Conservation (phyloP, 1,140 invertebrate species). For the honey bee (Apis mellifera) region DNA sequence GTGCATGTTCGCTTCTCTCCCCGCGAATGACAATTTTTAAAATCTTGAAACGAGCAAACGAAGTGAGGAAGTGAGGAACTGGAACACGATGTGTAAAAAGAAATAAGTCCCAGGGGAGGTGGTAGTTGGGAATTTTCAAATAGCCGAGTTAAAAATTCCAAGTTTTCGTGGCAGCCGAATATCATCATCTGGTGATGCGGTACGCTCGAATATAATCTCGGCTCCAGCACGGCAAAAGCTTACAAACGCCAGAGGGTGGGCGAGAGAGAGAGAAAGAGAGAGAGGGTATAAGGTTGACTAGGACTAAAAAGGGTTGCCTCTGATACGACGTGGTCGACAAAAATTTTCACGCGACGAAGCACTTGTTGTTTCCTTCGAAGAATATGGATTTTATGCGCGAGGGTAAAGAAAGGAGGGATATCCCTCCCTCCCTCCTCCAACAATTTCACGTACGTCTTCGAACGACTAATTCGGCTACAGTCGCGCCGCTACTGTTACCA, state of each 20-base stretch:
- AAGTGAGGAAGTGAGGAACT: not conserved
- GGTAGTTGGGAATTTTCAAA: constrained; percentile 25
- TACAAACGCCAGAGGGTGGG: constrained; percentile 59
- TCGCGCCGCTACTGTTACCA: constrained; percentile 5
- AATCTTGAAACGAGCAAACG: not conserved
- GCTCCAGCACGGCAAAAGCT: not conserved
- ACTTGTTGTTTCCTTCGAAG: constrained; percentile 72
- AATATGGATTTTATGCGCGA: constrained; percentile 75
- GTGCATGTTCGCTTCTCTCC: too few species aligned
- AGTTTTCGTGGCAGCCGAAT: constrained; percentile 16
- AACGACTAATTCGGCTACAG: constrained; percentile 53
- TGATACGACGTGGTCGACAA: constrained; percentile 53
- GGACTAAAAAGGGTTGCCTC: constrained; percentile 67
- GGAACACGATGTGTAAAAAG: not conserved
- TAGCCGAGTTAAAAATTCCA: constrained; percentile 33
- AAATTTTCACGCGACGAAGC: constrained; percentile 69
- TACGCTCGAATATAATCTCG: constrained; percentile 32
- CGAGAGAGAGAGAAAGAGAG: too few species aligned
- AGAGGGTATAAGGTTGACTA: constrained; percentile 58
- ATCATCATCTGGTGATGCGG: not conserved
- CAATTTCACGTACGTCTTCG: constrained; percentile 26
- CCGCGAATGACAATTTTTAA: not conserved
- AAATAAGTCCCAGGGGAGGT: not conserved
- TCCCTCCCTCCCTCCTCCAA: constrained; percentile 5
- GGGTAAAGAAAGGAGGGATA: constrained; percentile 61